Evolutionary conservation across 64 coral and sea anemone species (phyloP), one percentile per base, ranked within the genome.

Genomic region (Montipora cactus): DNA sequence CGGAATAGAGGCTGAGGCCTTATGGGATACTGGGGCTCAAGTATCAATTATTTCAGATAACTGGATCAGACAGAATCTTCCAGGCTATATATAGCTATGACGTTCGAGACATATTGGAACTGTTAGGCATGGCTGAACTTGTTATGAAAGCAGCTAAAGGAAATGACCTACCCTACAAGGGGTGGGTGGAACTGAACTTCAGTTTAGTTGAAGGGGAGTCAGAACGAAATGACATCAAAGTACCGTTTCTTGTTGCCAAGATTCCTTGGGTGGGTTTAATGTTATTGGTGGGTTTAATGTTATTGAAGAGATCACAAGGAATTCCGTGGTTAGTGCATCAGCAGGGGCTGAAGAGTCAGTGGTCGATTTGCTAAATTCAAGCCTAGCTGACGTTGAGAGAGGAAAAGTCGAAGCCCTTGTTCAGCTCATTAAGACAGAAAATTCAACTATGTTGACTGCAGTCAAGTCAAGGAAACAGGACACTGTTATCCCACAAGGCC

Each of bases 1-100:
- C 87, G 88, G 68, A 59, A 44, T 88, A 22, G 5, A 48, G 48
- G 50, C 50, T 23, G 84, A 91, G 8, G 77, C 69, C 44, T 23
- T 89, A 91, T 92, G 89, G 83, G 94, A 82, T 37, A 95, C 94
- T 18, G 89, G 94, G 20, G 94, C 89, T 28, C 94, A 95, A 92
- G 94, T 95, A 59, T 95, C 94, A 48, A 76, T 95, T 76, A 59
- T 92, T 14, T 81, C 88, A 59, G 18, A 44, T 15, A 48, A 55
- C 0, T 95, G 88, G 88, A 44, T 90, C 5, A 14, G 52, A 53
- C 15, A 49, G 51, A 70, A 76, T 44, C 16, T 87, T 77, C 89
- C 94, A 5, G 87, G 67, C 52, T 68, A 53, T 85, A 28, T 28
- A 28, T 28, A 28, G 28, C 28, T 28, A 28, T 28, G 52, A 76